Conservation (phyloP, 2,888 invertebrate species). For the Pollenia amentaria region DNA sequence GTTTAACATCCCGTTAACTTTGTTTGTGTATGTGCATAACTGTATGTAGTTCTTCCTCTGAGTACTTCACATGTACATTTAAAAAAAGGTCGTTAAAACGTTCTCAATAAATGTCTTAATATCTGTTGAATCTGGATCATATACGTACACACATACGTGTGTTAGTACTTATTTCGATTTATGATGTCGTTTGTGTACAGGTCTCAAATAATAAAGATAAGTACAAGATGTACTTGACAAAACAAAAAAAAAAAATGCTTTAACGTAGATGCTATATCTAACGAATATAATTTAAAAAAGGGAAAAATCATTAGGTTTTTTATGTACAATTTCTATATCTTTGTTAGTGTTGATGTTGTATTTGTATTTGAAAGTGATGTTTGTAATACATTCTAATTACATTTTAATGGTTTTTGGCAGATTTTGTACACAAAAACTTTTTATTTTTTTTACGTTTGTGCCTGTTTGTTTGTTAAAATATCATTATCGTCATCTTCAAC, state of each 20-base stretch:
- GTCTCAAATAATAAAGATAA: slow-evolving; percentile 3
- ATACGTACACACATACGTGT: not conserved
- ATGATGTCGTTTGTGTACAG: not conserved
- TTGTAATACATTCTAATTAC: slow-evolving; percentile 69
- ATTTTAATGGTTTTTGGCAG: slow-evolving; percentile 68
- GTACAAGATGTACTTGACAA: not conserved
- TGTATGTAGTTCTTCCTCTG: not conserved
- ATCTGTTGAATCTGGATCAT: slow-evolving; percentile 41
- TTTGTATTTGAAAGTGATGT: slow-evolving; percentile 51
- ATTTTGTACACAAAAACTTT: slow-evolving; percentile 1
- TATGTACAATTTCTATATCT: not conserved
- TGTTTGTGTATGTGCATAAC: not conserved
- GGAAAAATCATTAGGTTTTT: not conserved
- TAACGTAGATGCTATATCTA: no score
- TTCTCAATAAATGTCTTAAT: slow-evolving; percentile 58
- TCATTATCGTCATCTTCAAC: slow-evolving; percentile 22
- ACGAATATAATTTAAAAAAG: slow-evolving; percentile 1
- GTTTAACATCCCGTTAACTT: not conserved
- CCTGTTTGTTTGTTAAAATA: slow-evolving; percentile 3
- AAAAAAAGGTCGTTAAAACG: slow-evolving; percentile 33
- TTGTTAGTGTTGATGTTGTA: not conserved
- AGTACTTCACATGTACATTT: not conserved
- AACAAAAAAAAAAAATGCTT: not conserved
- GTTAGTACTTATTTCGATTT: slow-evolving; percentile 28
- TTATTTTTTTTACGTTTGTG: not conserved